phyloP scores from a whole-genome alignment of 2,113 vertebrate species.

The Desmodus rotundus region DNA sequence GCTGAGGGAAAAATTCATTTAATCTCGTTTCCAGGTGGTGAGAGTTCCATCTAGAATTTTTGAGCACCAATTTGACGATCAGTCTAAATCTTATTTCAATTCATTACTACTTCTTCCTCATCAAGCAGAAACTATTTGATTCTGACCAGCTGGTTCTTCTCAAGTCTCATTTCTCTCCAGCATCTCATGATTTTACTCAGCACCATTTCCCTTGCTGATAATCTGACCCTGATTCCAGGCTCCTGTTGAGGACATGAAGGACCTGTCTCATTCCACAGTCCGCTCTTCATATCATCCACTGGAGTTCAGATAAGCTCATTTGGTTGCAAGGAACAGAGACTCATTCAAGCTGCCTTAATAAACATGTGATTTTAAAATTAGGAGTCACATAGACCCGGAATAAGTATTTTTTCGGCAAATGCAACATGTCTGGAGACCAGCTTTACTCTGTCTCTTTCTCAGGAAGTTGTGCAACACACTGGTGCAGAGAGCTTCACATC shows the following conservation, averaged over 20 bases:
- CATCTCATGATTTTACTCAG: neutral
- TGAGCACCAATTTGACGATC: neutral
- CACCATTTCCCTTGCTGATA: neutral
- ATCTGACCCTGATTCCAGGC: neutral
- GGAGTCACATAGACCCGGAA: neutral
- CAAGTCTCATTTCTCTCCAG: neutral
- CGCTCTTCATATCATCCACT: no score
- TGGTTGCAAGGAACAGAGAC: neutral
- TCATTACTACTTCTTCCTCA: neutral
- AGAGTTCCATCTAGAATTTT: neutral
- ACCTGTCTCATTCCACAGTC: neutral
- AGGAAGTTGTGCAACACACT: neutral
- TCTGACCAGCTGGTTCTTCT: neutral
- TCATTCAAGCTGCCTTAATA: neutral
- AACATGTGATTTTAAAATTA: neutral
- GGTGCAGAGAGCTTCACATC: neutral
- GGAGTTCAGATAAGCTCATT: neutral
- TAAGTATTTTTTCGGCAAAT: neutral
- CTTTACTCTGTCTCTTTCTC: neutral
- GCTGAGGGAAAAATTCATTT: neutral
- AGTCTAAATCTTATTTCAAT: neutral
- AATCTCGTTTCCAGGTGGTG: neutral
- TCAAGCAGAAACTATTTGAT: neutral
- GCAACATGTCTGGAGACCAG: neutral
- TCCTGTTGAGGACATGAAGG: neutral